Base-by-base conservation (phyloP, 2,888 invertebrate species). In the Abrostola triplasia region DNA sequence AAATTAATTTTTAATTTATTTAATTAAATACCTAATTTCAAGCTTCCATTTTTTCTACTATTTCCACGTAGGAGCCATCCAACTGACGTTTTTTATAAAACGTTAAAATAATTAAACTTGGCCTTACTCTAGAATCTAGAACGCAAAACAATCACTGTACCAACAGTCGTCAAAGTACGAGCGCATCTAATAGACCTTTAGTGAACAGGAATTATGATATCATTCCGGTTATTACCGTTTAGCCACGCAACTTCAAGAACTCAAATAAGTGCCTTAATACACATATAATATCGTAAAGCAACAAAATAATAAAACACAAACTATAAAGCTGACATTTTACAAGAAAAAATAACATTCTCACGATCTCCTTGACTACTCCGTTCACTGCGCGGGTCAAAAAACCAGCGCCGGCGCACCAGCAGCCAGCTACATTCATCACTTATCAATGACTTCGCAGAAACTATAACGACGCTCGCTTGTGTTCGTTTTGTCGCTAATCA, bases 361-460 rank as follows among this genome's bases (percentile, higher is more conserved):
- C 13, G 38, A 24, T 11, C 76, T 79, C 76, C 24, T 36, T 5
- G 62, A 55, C 76, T 69, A 77, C 24, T 51, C 48, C 65, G 69
- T 67, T 74, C 65, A 63, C 60, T 59, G 36, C 48, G 47, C 64
- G 49, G 62, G 51, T 73, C 59, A 77, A 72, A 77, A 65, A 75
- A 64, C 53, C 67, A 52, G 63, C 75, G 58, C 59, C 35, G 42
- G 64, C 59, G 67, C 67, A 64, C 55, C 71, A 68, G 51, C 51
- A 52, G 48, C 75, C 71, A 68, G 51, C 51, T 52, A 50, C 75
- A 75, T 75, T 73, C 70, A 76, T 71, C 71, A 80, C 63, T 79
- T 77, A 72, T 79, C 76, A 76, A 70, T 70, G 70, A 70, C 36
- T 79, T 80, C 79, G 58, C 66, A 70, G 79, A 80, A 80, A 64